Evolutionary conservation across 1,140 invertebrate genomes (phyloP).

Genomic region (Drosophila malerkotliana): DNA sequence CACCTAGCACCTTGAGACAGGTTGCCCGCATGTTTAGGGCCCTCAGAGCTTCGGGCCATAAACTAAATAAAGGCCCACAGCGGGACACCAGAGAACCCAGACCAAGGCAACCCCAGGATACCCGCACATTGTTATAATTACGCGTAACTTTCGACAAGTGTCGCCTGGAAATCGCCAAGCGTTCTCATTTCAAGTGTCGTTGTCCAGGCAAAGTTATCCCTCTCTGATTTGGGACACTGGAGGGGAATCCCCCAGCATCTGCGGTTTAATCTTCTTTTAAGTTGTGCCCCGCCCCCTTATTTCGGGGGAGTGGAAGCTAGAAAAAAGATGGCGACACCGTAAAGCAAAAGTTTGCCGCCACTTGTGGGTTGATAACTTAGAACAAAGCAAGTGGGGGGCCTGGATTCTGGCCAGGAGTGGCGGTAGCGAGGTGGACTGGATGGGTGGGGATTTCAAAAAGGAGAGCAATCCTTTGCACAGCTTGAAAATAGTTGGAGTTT

Average conservation of each 20-base stretch:
- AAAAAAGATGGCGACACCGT: constrained; percentile 64
- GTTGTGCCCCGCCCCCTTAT: constrained; percentile 34
- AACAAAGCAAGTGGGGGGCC: constrained; percentile 57
- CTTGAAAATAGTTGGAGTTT: constrained; percentile 73
- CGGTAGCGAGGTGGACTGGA: background rate
- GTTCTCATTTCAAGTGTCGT: constrained; percentile 42
- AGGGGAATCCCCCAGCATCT: constrained; percentile 51
- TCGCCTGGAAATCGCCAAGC: constrained; percentile 71
- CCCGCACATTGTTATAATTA: constrained; percentile 71
- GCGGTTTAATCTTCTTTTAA: constrained; percentile 81
- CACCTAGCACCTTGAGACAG: constrained; percentile 24
- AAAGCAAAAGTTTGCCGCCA: constrained; percentile 71
- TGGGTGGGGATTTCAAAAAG: background rate
- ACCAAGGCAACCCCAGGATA: constrained; percentile 3
- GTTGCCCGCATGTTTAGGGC: constrained; percentile 34
- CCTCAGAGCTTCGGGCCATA: constrained; percentile 17
- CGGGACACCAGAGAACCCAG: constrained; percentile 14
- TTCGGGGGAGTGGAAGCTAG: constrained; percentile 12
- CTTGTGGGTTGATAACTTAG: constrained; percentile 74
- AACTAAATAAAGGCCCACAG: constrained; percentile 39
- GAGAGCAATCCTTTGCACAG: constrained; percentile 47
- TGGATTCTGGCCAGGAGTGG: background rate
- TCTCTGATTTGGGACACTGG: constrained; percentile 14
- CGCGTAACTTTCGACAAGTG: constrained; percentile 80
- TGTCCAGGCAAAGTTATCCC: constrained; percentile 59